These are phyloP conservation scores for Lacerta bilineata DNA, from an alignment of 2,797 vertebrate species.

Conservation along the genomic window DNA sequence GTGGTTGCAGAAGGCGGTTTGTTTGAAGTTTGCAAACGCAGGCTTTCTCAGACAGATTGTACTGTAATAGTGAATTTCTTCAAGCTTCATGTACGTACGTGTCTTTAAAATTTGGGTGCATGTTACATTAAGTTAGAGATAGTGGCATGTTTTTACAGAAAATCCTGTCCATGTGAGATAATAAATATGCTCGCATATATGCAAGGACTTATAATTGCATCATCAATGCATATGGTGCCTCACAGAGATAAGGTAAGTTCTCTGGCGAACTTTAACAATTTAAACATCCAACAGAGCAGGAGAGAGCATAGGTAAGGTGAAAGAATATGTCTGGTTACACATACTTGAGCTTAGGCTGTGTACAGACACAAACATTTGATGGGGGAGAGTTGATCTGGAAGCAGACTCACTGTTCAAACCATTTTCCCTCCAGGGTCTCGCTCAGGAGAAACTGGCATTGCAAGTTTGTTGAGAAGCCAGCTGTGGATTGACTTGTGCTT, in stretches of 20 bases:
- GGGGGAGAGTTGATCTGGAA: not conserved
- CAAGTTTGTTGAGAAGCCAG: too few species aligned
- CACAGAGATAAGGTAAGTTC: not conserved
- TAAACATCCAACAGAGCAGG: not conserved
- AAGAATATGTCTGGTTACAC: not conserved
- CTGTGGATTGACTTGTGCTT: not conserved
- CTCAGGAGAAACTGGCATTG: too few species aligned
- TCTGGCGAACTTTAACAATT: not conserved
- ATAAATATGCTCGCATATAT: too few species aligned
- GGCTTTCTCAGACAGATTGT: not conserved
- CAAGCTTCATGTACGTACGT: not conserved
- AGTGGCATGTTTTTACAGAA: not conserved
- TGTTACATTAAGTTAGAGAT: not conserved
- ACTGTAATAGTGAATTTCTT: not conserved
- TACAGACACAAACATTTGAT: too few species aligned
- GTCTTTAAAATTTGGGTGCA: not conserved
- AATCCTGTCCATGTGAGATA: not conserved
- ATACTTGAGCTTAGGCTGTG: not conserved
- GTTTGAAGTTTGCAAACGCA: not conserved
- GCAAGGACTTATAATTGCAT: not conserved
- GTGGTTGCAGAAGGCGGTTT: not conserved
- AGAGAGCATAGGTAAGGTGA: not conserved
- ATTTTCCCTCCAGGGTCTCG: too few species aligned
- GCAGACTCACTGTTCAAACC: not conserved
- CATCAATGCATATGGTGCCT: not conserved